Evolutionary conservation across 1,140 invertebrate genomes (phyloP).

Genomic region (Nasonia giraulti): DNA sequence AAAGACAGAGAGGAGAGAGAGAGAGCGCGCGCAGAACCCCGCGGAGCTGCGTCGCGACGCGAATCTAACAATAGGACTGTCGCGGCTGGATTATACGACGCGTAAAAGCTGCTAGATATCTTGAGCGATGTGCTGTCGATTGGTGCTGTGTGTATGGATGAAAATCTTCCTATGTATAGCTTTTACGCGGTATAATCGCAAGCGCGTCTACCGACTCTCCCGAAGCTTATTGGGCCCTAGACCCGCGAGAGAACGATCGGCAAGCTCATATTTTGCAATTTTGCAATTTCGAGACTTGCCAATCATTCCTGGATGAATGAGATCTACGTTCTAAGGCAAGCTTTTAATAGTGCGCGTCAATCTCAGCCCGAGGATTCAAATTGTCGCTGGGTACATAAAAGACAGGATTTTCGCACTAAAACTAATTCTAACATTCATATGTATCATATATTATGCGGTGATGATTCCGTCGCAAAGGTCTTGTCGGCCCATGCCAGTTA

Average conservation of each 20-base stretch:
- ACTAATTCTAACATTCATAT: conserved; percentile 63
- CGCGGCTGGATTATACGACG: conserved; percentile 21
- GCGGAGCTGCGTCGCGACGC: no score
- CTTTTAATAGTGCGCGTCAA: conserved; percentile 45
- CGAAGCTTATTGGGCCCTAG: neutral
- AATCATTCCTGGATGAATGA: no score
- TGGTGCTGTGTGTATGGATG: neutral
- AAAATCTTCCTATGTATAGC: neutral
- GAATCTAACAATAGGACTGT: neutral
- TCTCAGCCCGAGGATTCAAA: neutral
- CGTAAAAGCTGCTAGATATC: conserved; percentile 25
- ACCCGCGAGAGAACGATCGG: neutral
- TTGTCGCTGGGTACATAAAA: conserved; percentile 36
- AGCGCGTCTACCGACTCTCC: neutral
- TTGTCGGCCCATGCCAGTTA: conserved; percentile 58
- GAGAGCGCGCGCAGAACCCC: neutral
- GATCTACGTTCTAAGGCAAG: conserved; percentile 61
- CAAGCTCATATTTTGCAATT: neutral
- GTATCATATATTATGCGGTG: neutral
- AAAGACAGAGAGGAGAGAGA: no score
- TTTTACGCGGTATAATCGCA: neutral
- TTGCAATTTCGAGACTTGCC: no score
- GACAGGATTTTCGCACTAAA: conserved; percentile 51
- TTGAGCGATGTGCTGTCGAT: neutral
- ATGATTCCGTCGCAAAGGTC: conserved; percentile 50